Evolutionary conservation across 1,140 invertebrate genomes (phyloP).

Genomic region (Eriocheir sinensis): DNA sequence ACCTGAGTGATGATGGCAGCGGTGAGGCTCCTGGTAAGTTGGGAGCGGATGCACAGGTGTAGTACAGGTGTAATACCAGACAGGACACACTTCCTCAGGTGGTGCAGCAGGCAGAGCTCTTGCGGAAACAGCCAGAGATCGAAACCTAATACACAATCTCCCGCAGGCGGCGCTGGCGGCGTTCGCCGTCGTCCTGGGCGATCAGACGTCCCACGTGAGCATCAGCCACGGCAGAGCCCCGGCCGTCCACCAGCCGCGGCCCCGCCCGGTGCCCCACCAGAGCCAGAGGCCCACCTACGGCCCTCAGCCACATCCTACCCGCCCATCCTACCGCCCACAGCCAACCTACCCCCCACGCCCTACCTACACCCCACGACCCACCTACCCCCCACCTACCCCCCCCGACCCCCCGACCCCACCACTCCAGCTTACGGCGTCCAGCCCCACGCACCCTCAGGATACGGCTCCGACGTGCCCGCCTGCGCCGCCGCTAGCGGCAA

Average conservation of each 20-base stretch:
- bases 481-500: slow-evolving; percentile 79
- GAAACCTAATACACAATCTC: not conserved
- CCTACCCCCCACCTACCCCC: not conserved
- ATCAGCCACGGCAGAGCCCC: not conserved
- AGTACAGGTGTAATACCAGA: too few species aligned
- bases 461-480: slow-evolving; percentile 70
- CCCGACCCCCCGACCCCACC: not conserved
- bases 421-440: slow-evolving; percentile 1
- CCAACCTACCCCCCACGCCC: not conserved
- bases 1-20: slow-evolving; percentile 31
- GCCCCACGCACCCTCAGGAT: not conserved
- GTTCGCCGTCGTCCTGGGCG: not conserved
- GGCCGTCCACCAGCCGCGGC: not conserved
- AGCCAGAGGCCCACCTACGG: not conserved
- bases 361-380: not conserved
- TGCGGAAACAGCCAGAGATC: not conserved
- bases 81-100: too few species aligned
- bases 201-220: not conserved
- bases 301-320: not conserved
- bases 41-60: too few species aligned
- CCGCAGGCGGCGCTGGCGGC: slow-evolving; percentile 18
- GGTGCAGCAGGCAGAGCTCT: not conserved
- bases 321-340: not conserved
- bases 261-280: not conserved
- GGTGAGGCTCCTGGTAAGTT: not conserved